Conservation (phyloP, 2,888 invertebrate species). For the Orthosia cruda region DNA sequence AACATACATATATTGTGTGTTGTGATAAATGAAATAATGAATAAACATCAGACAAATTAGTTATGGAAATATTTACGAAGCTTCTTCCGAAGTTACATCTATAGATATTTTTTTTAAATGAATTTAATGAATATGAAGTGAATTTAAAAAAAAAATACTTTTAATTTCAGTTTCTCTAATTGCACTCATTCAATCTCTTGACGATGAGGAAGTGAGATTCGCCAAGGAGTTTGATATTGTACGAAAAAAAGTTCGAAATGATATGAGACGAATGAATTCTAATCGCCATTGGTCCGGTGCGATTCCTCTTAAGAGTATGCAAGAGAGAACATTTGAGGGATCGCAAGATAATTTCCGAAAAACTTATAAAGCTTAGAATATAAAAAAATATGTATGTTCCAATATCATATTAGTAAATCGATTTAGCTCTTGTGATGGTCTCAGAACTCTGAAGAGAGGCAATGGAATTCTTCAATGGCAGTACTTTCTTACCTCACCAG, state of each 20-base stretch:
- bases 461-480: slow-evolving; percentile 4
- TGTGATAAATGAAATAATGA: no score
- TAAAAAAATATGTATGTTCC: neutral
- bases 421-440: neutral
- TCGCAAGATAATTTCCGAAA: slow-evolving; percentile 18
- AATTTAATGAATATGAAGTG: neutral
- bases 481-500: neutral
- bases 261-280: slow-evolving; percentile 27
- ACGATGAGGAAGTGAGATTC: neutral
- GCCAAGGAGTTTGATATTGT: neutral
- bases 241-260: neutral
- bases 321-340: slow-evolving; percentile 3
- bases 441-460: neutral
- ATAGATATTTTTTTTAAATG: no score
- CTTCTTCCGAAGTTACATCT: neutral
- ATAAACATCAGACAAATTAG: neutral
- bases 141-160: neutral
- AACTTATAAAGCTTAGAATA: slow-evolving; percentile 28
- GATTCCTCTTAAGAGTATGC: neutral
- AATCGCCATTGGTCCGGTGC: neutral
- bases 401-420: neutral
- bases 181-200: slow-evolving; percentile 8
- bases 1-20: no score
- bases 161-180: slow-evolving; percentile 34
- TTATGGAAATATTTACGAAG: neutral